Base-by-base conservation (phyloP, 2,113 vertebrate species). In the Oceanodroma tethys region DNA sequence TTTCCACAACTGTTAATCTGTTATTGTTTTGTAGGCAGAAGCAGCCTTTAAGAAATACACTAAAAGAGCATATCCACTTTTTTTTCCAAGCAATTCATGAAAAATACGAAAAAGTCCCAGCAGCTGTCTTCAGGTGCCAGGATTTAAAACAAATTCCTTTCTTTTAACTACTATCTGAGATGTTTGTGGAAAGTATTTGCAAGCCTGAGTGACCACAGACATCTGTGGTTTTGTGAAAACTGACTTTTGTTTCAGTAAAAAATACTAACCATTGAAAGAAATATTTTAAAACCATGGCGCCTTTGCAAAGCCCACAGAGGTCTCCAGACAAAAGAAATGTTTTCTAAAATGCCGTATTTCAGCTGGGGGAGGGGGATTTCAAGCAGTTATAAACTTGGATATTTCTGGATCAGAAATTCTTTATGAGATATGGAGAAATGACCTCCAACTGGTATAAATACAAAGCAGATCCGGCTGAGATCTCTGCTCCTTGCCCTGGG, bases 141-240 rank as follows among this genome's bases (percentile, higher is more conserved):
- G 25, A 47, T 62, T 86, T 71, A 70, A 85, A 85, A 32, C 8
- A 80, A 82, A 92, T 60, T 72, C 38, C 11, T 83, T 91, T 85
- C 10, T 75, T 91, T 65, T 67, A 83, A 56, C 60, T 52, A 53
- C 50, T 52, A 13, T 83, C 67, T 62, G 34, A 66, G 55, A 90
- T 71, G 52, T 50, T 45, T 86, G 76, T 88, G 73, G 86, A 81
- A 94, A 86, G 40, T 78, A 88, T 88, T 74, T 91, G 68, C 72
- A 90, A 86, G 52, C 38, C 34, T 52, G 43, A 95, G 38, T 63
- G 56, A 59, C 72, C 65, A 40, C 56, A 90, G 56, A 74, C 9
- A 26, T 65, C 63, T 92, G 63, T 83, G 82, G 59, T 36, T 88
- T 78, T 93, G 22, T 73, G 52, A 96, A 94, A 93, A 90, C 29